Evolutionary conservation across 2,797 vertebrate genomes (phyloP), one percentile per base, ranked within the genome.

Genomic region (Bufotes viridis): DNA sequence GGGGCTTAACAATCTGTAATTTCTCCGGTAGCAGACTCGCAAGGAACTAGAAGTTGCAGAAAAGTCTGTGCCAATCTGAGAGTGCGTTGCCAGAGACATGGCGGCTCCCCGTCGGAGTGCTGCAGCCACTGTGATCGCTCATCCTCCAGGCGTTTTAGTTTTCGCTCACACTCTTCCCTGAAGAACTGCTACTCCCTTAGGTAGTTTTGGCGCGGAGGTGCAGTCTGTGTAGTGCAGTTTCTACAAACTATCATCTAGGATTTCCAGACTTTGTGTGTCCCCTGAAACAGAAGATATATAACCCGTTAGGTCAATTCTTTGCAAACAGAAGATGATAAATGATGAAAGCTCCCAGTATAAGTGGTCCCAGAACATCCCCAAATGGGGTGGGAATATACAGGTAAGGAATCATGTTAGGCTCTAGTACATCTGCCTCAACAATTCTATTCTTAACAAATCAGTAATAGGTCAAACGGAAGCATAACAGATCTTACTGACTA

Each of bases 1-100:
- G 96, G 15, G 98, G 98, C 90, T 99, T 99, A 91, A 99, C 98
- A n/a, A 99, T 99, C 92, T 99, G 98, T 49, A 99, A 91, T 88
- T 99, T 99, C 92, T 99, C 98, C 2, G 98, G 98, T 75, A 99
- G 93, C 92, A 98, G 98, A n/a, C 96, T 96, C 96, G 98, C 90
- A 98, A 95, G 26, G 96, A 92, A 83, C 92, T 91, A 88, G 94
- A 95, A 89, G 94, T 85, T 58, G 93, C 15, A 42, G 97, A 97
- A 61, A 97, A 94, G 86, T 96, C 95, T 0, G 93, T 90, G 74
- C n/a, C 91, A 88, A 69, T 98, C 98, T 0, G 96, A 96, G 61
- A 93, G 93, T 95, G 95, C 76, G 96, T 94, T 90, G 92, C 96
- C 1, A 96, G 93, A 0, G 97, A 97, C 67, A 93, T 70, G 0